Evolutionary conservation across 1,140 invertebrate genomes (phyloP), one percentile per base, ranked within the genome.

Genomic region (Leptopilina boulardi): DNA sequence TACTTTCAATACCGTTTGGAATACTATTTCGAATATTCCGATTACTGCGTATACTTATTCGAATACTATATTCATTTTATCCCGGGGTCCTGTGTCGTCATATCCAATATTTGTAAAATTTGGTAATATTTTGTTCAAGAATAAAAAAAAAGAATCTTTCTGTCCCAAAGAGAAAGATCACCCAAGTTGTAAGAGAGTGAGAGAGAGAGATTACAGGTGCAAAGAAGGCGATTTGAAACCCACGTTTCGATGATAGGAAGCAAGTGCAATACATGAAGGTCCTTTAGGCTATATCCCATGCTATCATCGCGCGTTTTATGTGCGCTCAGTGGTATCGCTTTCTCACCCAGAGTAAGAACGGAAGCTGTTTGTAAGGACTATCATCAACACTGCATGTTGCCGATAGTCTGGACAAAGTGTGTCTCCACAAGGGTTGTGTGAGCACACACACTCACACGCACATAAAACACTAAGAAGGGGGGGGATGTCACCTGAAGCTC

Each of bases 321-420:
- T 77, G 42, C 26, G 42, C 26, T 21, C 10, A n/a, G 30, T 51
- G 80, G 77, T 80, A 81, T 83, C 82, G 71, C 51, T n/a, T n/a
- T n/a, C n/a, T n/a, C n/a, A n/a, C n/a, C n/a, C n/a, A n/a, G n/a
- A 76, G 79, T 80, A 83, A 81, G 81, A 77, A 77, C 86, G 76
- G 87, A 81, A 89, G 86, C 84, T 77, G 83, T 80, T 86, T 80
- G 80, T 44, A 76, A 77, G 78, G 80, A 73, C 82, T 89, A 89
- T 88, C 87, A 85, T n/a, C n/a, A n/a, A n/a, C 80, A 78, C 80
- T 79, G 70, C 87, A 76, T 89, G 88, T 89, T 88, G 84, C 84
- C 85, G 88, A 89, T 90, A 90, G 84, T 84, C 74, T 70, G 80
- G 76, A 88, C 87, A 89, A 89, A 89, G 85, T 89, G 84, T 81